Evolutionary conservation across 1,140 invertebrate genomes (phyloP).

Genomic region (Brachionus sp.): DNA sequence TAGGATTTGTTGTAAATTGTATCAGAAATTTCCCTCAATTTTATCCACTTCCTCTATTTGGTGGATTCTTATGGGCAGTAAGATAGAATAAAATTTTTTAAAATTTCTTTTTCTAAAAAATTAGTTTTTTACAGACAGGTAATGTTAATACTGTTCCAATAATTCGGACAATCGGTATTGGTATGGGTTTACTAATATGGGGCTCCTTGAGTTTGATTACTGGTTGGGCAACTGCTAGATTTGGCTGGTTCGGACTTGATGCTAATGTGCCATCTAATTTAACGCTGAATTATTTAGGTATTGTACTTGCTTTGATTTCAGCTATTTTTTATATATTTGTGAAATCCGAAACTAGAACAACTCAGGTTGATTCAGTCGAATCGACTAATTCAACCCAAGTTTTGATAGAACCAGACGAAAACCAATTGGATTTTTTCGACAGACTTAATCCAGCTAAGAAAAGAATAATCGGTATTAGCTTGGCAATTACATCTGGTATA

Average conservation of each 20-base stretch:
- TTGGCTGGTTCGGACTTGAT: conserved; percentile 20
- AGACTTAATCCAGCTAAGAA: background rate
- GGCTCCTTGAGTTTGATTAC: conserved; percentile 56
- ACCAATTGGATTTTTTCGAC: background rate
- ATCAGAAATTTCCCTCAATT: conserved; percentile 50
- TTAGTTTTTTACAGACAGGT: conserved; percentile 48
- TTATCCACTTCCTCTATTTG: conserved; percentile 56
- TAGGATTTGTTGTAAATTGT: conserved; percentile 53
- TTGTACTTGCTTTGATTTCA: conserved; percentile 12
- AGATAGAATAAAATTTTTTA: background rate
- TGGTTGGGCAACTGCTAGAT: conserved; percentile 51
- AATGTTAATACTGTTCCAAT: conserved; percentile 60
- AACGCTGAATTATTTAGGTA: background rate
- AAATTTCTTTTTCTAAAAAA: background rate
- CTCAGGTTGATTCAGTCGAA: background rate
- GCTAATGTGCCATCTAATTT: background rate
- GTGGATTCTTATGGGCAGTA: conserved; percentile 54
- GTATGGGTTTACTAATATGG: conserved; percentile 60
- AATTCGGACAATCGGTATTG: conserved; percentile 59
- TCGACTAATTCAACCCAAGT: background rate
- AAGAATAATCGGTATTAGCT: conserved; percentile 31
- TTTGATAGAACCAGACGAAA: background rate
- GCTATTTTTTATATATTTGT: conserved; percentile 42
- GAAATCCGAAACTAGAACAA: background rate
- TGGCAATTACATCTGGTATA: conserved; percentile 46